Base-by-base conservation (phyloP, 2,888 invertebrate species). In the Eulithis prunata region DNA sequence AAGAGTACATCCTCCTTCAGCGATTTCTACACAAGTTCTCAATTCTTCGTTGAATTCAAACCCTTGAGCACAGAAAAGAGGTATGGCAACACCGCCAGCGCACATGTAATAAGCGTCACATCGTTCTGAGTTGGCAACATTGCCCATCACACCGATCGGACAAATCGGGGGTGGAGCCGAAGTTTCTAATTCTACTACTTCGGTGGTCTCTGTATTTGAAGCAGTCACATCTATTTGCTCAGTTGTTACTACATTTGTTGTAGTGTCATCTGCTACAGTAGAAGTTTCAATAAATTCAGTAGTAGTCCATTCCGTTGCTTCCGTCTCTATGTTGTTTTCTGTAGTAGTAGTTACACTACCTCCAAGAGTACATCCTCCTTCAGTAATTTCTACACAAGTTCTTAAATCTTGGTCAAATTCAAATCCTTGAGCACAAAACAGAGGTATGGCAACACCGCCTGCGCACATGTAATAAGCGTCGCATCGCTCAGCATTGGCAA, bases 1-100 rank as follows among this genome's bases (percentile, higher is more conserved):
- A 8, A 66, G 36, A 14, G 73, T 76, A 32, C 76, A 76, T 0
- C 77, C 76, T 4, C 73, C 68, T 49, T 70, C 72, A 7, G 71
- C 49, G 12, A 77, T 75, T 38, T 41, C 49, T 4, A 73, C 68
- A 51, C 76, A 77, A 13, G 14, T 43, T 28, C 41, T 55, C 0
- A 11, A 6, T 3, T 14, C 54, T 11, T 38, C 14, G 14, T 41
- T 11, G 4, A 54, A 54, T 11, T 54, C 54, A 14, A 54, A 54
- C 14, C 54, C 54, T 14, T 38, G 10, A 1, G 54, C 28, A 32
- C 52, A 52, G 11, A 10, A 54, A 2, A 54, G 38, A 10, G 53
- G 53, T 13, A 54, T 38, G 5, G 53, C 53, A 7, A 13, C 6
- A 13, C 53, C 38, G 2, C 38, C 53, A 1, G 32, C 13, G n/a